phyloP scores from a whole-genome alignment of 2,888 invertebrate genomes.

The Girardia tigrina region DNA sequence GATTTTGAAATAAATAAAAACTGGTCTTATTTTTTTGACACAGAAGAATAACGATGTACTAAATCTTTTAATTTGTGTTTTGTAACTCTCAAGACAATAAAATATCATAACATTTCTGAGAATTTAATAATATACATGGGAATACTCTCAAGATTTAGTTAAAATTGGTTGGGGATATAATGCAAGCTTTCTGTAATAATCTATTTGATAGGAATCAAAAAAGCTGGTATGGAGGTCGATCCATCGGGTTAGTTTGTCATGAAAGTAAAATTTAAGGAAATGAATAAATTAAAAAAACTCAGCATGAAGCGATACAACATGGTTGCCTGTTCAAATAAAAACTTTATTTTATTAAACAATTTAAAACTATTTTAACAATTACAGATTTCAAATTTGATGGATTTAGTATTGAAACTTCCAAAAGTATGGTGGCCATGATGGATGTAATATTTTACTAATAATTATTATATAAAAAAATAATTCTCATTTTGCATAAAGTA shows the following conservation, averaged over 20 bases:
- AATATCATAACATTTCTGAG: no score
- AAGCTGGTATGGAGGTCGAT: not conserved
- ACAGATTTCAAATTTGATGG: constrained; percentile 57
- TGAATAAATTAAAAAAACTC: no score
- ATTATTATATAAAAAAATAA: not conserved
- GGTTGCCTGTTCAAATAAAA: no score
- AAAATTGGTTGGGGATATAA: no score
- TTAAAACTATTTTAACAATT: not conserved
- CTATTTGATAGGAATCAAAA: not conserved
- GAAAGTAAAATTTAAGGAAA: no score
- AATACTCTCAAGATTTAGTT: no score
- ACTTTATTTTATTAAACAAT: not conserved
- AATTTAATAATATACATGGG: no score
- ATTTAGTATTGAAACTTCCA: constrained; percentile 77
- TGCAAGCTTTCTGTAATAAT: not conserved
- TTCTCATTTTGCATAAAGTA: constrained; percentile 35
- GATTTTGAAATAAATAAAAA: no score
- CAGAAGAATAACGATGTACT: no score
- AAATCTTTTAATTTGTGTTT: no score
- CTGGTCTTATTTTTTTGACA: no score
- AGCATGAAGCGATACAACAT: not conserved
- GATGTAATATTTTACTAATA: constrained; percentile 56
- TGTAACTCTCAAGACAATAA: no score
- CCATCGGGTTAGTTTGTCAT: not conserved
- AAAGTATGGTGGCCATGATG: constrained; percentile 87